Percentiles rank a stretch among this genome's conserved stretches.
Evolutionary conservation across 2,797 vertebrate species (phyloP).

Genomic region (Tokudaia muenninki): DNA sequence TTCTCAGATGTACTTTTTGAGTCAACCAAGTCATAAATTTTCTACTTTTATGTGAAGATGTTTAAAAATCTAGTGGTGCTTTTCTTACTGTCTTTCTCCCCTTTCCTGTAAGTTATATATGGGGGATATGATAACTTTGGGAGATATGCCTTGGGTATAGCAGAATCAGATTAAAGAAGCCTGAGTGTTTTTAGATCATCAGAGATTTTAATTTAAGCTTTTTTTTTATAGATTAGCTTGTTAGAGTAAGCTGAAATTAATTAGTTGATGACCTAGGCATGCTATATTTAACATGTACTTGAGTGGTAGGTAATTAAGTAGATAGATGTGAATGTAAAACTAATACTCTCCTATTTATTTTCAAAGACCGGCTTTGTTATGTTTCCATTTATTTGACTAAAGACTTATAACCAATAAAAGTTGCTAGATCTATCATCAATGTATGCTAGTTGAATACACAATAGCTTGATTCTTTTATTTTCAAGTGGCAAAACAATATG

Average conservation of each 20-base stretch:
- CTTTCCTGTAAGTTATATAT: background rate
- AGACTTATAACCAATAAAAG: background rate
- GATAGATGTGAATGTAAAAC: background rate
- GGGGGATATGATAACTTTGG: background rate
- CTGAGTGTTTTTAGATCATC: background rate
- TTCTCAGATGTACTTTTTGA: background rate
- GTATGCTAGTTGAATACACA: background rate
- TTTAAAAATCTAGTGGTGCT: background rate
- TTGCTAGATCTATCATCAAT: background rate
- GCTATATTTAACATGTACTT: background rate
- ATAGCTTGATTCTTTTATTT: background rate
- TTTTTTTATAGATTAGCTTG: background rate
- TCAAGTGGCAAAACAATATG: conserved; percentile 3
- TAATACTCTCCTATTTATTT: background rate
- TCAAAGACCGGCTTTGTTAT: background rate
- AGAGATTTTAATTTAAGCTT: background rate
- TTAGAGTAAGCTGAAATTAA: background rate
- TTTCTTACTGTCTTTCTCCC: background rate
- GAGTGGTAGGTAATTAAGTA: background rate
- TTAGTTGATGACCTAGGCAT: background rate
- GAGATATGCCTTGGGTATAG: background rate
- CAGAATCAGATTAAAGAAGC: background rate
- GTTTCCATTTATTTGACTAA: background rate
- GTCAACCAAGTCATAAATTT: background rate
- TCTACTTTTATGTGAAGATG: background rate